phyloP scores from a whole-genome alignment of 1,140 invertebrate species.

The Hylaeus volcanicus region DNA sequence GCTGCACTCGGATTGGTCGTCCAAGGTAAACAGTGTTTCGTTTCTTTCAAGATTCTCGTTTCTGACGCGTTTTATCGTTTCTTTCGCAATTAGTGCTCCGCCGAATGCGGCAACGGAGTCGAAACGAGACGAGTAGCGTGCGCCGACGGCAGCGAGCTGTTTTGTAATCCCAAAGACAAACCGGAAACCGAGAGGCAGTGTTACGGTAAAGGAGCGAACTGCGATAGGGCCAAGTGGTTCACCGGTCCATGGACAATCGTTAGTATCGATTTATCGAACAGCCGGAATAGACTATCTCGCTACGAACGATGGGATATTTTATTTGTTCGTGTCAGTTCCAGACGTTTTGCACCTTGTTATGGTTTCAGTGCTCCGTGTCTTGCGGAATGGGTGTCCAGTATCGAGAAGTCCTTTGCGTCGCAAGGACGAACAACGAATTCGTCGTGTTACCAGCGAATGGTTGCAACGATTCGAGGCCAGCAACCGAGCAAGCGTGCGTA shows the following conservation, averaged over 20 bases:
- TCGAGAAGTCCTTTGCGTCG: conserved; percentile 83
- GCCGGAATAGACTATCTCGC: no score
- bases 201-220: conserved; percentile 79
- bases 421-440: conserved; percentile 72
- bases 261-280: conserved; percentile 65
- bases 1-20: conserved; percentile 74
- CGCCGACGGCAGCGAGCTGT: conserved; percentile 72
- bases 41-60: not conserved
- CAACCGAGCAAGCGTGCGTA: conserved; percentile 78
- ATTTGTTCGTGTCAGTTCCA: no score
- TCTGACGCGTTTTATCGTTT: not conserved
- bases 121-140: conserved; percentile 81
- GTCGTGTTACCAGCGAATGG: conserved; percentile 74
- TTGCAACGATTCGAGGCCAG: conserved; percentile 78
- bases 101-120: conserved; percentile 69
- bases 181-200: conserved; percentile 84
- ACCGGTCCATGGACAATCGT: conserved; percentile 85
- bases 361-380: conserved; percentile 83
- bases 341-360: not conserved
- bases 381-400: conserved; percentile 85
- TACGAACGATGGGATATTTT: no score
- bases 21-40: conserved; percentile 59
- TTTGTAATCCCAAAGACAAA: conserved; percentile 80
- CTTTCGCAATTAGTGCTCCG: conserved; percentile 65
- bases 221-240: conserved; percentile 86